Percentiles rank a stretch among this genome's conserved stretches.
Conservation (phyloP, 1,140 invertebrate genomes). For the Drosophila simulans region DNA sequence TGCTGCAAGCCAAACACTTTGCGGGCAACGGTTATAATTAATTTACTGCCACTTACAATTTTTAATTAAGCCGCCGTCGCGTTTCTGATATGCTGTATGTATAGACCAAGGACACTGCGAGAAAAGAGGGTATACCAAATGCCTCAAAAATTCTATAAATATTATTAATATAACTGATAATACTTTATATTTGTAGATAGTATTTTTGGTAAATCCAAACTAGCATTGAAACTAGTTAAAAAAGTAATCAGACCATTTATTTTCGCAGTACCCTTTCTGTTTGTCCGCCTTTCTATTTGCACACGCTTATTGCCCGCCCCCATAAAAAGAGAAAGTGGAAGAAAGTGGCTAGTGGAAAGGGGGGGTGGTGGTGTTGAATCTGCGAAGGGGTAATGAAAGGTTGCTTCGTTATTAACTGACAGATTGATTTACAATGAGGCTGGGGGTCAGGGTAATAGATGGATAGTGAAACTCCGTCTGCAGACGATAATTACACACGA, state of each 20-base stretch:
- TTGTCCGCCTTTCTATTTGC: constrained; percentile 24
- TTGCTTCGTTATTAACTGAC: constrained; percentile 50
- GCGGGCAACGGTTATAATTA: constrained; percentile 75
- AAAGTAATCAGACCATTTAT: not conserved
- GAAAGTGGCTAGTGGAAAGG: not conserved
- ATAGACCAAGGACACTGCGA: constrained; percentile 6
- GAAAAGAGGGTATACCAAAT: not conserved
- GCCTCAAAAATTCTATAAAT: no score
- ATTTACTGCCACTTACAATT: constrained; percentile 82
- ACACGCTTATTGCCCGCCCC: constrained; percentile 21
- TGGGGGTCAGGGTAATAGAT: not conserved
- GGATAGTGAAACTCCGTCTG: constrained; percentile 2
- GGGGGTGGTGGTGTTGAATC: constrained; percentile 1
- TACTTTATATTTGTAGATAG: no score
- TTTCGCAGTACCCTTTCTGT: constrained; percentile 12
- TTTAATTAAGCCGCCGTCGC: constrained; percentile 71
- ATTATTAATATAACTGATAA: no score
- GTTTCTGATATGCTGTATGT: constrained; percentile 40
- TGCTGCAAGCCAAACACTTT: constrained; percentile 78
- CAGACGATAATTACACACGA: constrained; percentile 26
- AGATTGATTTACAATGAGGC: constrained; percentile 51
- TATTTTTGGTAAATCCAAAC: no score
- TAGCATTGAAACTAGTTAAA: no score
- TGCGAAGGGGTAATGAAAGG: constrained; percentile 38
- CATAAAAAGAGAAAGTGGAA: constrained; percentile 19